Conservation (phyloP, 2,113 vertebrate genomes). For the Zapornia atra region DNA sequence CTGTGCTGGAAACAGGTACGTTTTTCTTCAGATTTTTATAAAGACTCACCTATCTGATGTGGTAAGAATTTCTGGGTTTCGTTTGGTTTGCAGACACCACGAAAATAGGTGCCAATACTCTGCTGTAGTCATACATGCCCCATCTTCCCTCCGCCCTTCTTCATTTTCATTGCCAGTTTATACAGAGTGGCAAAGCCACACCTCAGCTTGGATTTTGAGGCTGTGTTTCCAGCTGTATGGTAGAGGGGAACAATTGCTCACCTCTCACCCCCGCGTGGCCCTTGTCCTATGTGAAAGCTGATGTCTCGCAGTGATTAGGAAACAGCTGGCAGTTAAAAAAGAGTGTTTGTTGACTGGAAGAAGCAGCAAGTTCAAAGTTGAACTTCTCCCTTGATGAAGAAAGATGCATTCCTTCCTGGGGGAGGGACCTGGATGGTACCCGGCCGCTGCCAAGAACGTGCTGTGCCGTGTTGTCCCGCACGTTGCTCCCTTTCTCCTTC, state of each 20-base stretch:
- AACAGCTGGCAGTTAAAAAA: not conserved
- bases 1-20: not conserved
- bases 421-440: not conserved
- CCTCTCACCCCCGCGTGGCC: not conserved
- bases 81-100: not conserved
- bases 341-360: not conserved
- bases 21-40: not conserved
- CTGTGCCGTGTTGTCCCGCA: rapidly evolving
- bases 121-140: not conserved
- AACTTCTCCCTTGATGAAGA: not conserved
- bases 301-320: not conserved
- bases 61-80: not conserved
- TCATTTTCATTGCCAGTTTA: not conserved
- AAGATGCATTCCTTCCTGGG: not conserved
- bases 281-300: not conserved
- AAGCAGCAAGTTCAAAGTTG: not conserved
- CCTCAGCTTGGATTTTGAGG: not conserved
- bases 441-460: not conserved
- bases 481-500: not conserved
- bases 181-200: not conserved
- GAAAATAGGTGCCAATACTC: rapidly evolving
- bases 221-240: rapidly evolving
- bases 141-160: not conserved
- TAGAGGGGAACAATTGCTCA: not conserved
- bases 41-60: not conserved